These are phyloP conservation scores for Chondrilla cf. caribensis DNA, from an alignment of 37 sponge, comb jelly and placozoan genomes.

Conservation along the genomic window DNA sequence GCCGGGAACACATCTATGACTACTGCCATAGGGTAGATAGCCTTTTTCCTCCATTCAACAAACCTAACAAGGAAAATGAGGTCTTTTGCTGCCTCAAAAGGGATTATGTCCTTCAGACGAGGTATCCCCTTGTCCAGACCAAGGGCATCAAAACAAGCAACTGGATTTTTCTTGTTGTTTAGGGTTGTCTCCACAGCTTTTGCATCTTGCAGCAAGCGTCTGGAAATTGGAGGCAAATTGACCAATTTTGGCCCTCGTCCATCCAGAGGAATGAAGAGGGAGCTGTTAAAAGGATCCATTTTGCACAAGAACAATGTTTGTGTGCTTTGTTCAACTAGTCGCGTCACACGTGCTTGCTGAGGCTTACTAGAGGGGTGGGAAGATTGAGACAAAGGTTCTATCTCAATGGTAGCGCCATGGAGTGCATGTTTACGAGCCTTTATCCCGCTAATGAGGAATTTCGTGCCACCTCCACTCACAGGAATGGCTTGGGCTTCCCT, in stretches of 20 bases:
- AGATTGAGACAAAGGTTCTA: conserved; percentile 8
- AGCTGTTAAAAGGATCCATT: conserved; percentile 31
- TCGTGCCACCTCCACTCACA: conserved; percentile 14
- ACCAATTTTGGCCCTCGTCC: conserved; percentile 37
- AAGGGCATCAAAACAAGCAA: neutral
- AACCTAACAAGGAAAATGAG: conserved; percentile 49
- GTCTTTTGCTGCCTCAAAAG: conserved; percentile 38
- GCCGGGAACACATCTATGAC: conserved; percentile 44
- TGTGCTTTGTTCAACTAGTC: conserved; percentile 11
- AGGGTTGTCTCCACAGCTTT: neutral
- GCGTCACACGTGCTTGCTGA: conserved; percentile 31
- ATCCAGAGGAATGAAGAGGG: conserved; percentile 56
- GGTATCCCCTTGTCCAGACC: conserved; percentile 32
- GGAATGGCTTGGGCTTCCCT: conserved; percentile 54
- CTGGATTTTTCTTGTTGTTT: neutral
- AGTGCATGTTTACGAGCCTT: conserved; percentile 54
- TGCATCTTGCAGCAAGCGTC: neutral
- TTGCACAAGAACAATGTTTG: conserved; percentile 45
- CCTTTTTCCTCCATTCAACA: conserved; percentile 35
- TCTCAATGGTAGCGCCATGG: conserved; percentile 50
- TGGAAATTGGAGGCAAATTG: conserved; percentile 63
- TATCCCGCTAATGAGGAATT: conserved; percentile 35
- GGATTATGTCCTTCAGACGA: conserved; percentile 46
- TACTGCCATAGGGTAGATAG: conserved; percentile 36
- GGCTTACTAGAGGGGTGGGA: neutral